Evolutionary conservation across 2,797 vertebrate species (phyloP).

Genomic region (Fratercula arctica): DNA sequence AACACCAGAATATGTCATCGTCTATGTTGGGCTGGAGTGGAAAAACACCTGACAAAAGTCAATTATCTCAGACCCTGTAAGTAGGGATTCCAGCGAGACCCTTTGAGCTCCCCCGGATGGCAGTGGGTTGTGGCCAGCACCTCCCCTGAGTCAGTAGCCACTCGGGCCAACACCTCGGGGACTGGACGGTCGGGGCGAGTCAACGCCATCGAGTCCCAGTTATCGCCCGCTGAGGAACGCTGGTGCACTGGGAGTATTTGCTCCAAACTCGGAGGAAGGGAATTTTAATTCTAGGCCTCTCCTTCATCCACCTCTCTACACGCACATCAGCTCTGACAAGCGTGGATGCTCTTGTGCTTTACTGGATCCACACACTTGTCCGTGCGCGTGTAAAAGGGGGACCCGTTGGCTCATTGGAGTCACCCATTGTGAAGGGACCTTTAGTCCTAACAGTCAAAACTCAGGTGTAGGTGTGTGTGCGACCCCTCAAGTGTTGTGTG

Average conservation of each 20-base stretch:
- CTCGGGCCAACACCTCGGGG: neutral
- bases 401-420: too few relatives aligned
- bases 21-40: too few relatives aligned
- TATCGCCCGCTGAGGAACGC: neutral
- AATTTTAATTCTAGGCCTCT: neutral
- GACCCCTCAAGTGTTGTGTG: too few relatives aligned
- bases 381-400: too few relatives aligned
- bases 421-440: too few relatives aligned
- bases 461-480: too few relatives aligned
- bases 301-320: neutral
- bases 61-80: neutral
- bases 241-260: neutral
- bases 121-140: neutral
- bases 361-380: neutral
- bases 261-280: neutral
- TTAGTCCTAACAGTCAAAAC: too few relatives aligned
- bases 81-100: neutral
- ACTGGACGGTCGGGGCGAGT: neutral
- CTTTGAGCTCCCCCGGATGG: too few relatives aligned
- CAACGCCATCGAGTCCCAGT: neutral
- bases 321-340: too few relatives aligned
- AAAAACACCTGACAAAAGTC: neutral
- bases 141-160: neutral
- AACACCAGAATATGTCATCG: too few relatives aligned
- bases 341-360: neutral